These are phyloP conservation scores for Lagria hirta DNA, from an alignment of 2,888 invertebrate genomes.

Conservation along the genomic window DNA sequence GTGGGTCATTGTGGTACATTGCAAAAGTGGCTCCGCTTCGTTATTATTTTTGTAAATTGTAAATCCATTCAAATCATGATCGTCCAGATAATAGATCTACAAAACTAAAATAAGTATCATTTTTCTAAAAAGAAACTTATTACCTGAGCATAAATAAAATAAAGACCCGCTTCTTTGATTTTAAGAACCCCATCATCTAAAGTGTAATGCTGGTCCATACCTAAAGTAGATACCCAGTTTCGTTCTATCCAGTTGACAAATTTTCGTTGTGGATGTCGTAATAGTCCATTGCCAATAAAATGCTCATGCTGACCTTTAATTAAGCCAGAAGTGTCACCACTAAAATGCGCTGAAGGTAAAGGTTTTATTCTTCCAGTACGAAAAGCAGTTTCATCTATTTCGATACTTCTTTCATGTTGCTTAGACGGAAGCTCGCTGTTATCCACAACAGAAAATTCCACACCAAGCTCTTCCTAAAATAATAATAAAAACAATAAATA, in stretches of 20 bases:
- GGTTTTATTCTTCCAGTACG: constrained; percentile 47
- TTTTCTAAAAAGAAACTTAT: neutral
- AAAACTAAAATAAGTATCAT: constrained; percentile 36
- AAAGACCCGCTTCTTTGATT: constrained; percentile 71
- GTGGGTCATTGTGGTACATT: constrained; percentile 72
- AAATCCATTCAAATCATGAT: constrained; percentile 75
- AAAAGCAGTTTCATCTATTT: constrained; percentile 28
- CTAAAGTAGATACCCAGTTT: constrained; percentile 63
- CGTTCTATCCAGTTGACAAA: constrained; percentile 70
- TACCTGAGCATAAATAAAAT: constrained; percentile 76
- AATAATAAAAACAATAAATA: no score
- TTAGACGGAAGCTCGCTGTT: constrained; percentile 21
- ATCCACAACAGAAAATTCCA: constrained; percentile 30
- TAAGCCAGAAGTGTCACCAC: constrained; percentile 64
- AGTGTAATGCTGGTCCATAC: constrained; percentile 63
- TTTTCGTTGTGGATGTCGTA: constrained; percentile 63
- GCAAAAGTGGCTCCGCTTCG: constrained; percentile 63
- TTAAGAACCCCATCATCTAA: constrained; percentile 66
- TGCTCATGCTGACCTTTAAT: constrained; percentile 59
- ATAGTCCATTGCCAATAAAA: constrained; percentile 68
- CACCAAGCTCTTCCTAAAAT: constrained; percentile 29
- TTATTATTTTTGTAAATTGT: constrained; percentile 69
- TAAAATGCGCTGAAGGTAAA: constrained; percentile 63
- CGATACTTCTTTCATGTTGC: constrained; percentile 31
- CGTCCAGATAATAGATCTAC: constrained; percentile 78